A percentile compares a stretch with the other conserved stretches of the same genome.
Evolutionary conservation across 2,888 invertebrate genomes (phyloP).

Genomic region (Macaria liturata): DNA sequence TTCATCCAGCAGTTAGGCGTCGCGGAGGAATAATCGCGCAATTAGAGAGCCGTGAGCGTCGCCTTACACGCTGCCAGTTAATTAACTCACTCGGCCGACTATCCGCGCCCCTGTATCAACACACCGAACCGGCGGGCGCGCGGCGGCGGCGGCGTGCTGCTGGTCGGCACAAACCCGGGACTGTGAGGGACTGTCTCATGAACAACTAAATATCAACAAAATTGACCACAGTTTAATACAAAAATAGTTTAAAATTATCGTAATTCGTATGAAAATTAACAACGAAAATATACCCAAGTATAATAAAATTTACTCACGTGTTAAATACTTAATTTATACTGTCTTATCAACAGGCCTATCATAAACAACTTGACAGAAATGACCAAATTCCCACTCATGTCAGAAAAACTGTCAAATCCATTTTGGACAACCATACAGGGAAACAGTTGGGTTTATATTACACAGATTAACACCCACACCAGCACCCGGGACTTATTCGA

Average conservation of each 20-base stretch:
- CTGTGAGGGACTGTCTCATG: too few relatives aligned
- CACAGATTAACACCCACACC: constrained; percentile 24
- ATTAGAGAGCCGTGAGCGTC: constrained; percentile 83
- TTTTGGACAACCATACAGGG: constrained; percentile 21
- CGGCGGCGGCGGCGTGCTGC: constrained; percentile 12
- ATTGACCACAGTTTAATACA: too few relatives aligned
- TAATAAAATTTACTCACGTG: too few relatives aligned
- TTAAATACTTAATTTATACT: too few relatives aligned
- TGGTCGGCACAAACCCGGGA: background rate
- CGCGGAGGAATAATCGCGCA: constrained; percentile 83
- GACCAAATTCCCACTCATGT: too few relatives aligned
- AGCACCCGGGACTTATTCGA: constrained; percentile 59
- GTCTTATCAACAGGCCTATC: too few relatives aligned
- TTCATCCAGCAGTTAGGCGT: constrained; percentile 84
- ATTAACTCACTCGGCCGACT: constrained; percentile 80
- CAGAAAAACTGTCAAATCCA: background rate
- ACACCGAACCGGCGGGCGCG: constrained; percentile 26
- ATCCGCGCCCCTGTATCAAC: constrained; percentile 56
- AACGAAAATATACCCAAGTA: too few relatives aligned
- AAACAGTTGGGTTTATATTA: constrained; percentile 16
- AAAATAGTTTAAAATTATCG: too few relatives aligned
- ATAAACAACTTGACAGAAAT: too few relatives aligned
- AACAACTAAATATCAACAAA: too few relatives aligned
- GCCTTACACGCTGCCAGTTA: constrained; percentile 82
- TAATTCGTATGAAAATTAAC: too few relatives aligned